phyloP scores from a whole-genome alignment of 2,113 vertebrate species.

The Psophia crepitans region DNA sequence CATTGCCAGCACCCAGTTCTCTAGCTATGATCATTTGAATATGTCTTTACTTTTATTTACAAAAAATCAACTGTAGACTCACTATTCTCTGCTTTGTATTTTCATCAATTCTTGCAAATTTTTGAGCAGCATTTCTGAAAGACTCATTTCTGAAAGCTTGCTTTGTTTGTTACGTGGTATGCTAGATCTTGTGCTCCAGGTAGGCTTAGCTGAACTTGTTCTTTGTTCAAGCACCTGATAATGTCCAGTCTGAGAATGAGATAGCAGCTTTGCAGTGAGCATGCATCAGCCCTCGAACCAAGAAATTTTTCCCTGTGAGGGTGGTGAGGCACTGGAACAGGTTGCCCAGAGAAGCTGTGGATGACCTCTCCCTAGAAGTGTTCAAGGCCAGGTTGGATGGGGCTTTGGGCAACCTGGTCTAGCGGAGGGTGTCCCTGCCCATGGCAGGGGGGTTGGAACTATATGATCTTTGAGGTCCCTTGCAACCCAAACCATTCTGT shows the following conservation, averaged over 20 bases:
- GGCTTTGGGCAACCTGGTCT: too few species aligned
- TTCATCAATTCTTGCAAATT: neutral
- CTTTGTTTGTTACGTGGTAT: neutral
- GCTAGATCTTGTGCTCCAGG: neutral
- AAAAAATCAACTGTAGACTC: neutral
- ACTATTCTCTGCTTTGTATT: neutral
- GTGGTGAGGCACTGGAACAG: too few species aligned
- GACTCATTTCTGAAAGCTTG: neutral
- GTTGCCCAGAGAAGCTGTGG: too few species aligned
- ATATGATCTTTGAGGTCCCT: too few species aligned
- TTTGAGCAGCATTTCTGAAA: neutral
- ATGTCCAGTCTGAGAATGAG: neutral
- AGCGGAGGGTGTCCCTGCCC: too few species aligned
- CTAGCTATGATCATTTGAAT: neutral
- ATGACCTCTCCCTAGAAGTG: too few species aligned
- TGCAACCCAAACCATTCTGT: too few species aligned
- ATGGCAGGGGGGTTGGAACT: too few species aligned
- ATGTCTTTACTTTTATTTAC: neutral
- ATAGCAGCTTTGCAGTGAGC: neutral
- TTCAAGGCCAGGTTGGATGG: too few species aligned
- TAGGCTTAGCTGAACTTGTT: neutral
- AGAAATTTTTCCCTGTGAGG: neutral
- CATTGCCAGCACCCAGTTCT: neutral
- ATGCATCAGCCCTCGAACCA: neutral
- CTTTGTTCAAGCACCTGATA: neutral